Base-by-base conservation (phyloP, 2,113 vertebrate species). In the Chascanopsetta lugubris region DNA sequence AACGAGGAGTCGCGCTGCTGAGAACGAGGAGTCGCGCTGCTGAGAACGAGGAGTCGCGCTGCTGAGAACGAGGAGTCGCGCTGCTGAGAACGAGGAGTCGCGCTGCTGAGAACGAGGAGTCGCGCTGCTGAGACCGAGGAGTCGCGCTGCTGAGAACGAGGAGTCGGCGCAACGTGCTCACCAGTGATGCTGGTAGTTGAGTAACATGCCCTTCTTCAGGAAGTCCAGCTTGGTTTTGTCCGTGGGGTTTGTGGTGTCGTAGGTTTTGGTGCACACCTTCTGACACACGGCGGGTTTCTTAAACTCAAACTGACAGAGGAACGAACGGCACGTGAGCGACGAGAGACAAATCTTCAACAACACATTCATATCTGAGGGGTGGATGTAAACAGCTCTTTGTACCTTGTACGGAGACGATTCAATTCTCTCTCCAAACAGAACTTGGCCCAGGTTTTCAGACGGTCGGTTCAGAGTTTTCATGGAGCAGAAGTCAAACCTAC, bases 151-250 rank as follows among this genome's bases (percentile, higher is more conserved):
- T n/a, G n/a, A n/a, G n/a, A n/a, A n/a, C n/a, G n/a, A n/a, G n/a
- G n/a, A n/a, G n/a, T n/a, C 17, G 26, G 61, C 48, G 24, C 6
- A 8, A 30, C 17, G 6, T 50, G 76, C 94, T 91, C 77, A 97
- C 95, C 96, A 98, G 68, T 96, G 96, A 85, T 98, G 95, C 38
- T 97, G 96, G 81, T 98, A 98, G 90, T 98, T 98, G 63, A 98
- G 90, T 0, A 96, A 80, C 95, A 98, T 97, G 61, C 94, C 96
- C 77, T 96, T 97, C 88, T 97, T 97, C 73, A 98, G 83, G 58
- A 98, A 97, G 55, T 95, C 93, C 85, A 97, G 80, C 32, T 94
- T 95, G 69, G 90, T 86, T 70, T 93, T 95, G 65, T 96, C 93
- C 60, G 92, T 75, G 4, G 85, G 21, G 53, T 91, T 93, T 36